phyloP scores from a whole-genome alignment of 2,113 vertebrate genomes.

The Potamarius usumacintae region DNA sequence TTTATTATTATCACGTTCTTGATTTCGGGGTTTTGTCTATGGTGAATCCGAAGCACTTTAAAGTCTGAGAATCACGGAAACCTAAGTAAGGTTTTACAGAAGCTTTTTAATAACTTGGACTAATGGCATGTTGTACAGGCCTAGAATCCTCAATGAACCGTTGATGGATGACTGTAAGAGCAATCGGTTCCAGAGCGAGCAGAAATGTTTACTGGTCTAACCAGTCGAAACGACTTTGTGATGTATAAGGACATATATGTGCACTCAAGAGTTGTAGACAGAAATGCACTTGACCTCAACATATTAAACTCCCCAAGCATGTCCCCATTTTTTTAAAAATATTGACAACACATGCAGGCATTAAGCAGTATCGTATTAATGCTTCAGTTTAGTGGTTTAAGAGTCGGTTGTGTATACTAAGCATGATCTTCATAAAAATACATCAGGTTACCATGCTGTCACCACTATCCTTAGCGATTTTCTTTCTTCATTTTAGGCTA shows the following conservation, averaged over 20 bases:
- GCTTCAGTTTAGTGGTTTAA: constrained; percentile 46
- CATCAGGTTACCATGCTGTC: constrained; percentile 60
- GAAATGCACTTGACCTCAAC: constrained; percentile 33
- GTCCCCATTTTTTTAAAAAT: constrained; percentile 5
- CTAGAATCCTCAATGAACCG: constrained; percentile 56
- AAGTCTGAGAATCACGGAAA: constrained; percentile 45
- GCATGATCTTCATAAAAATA: constrained; percentile 47
- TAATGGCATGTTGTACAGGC: constrained; percentile 22
- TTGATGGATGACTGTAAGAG: constrained; percentile 15
- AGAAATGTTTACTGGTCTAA: constrained; percentile 13
- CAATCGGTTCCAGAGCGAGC: not conserved
- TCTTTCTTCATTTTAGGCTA: constrained; percentile 81
- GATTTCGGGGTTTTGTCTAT: constrained; percentile 77
- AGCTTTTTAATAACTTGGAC: constrained; percentile 61
- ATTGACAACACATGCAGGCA: constrained; percentile 20
- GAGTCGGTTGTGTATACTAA: constrained; percentile 47
- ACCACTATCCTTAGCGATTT: constrained; percentile 76
- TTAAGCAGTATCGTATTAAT: constrained; percentile 27
- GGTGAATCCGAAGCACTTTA: constrained; percentile 88
- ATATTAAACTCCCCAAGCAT: constrained; percentile 24
- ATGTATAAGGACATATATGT: constrained; percentile 8
- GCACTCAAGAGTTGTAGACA: constrained; percentile 23
- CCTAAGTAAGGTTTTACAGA: constrained; percentile 77
- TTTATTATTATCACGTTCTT: constrained; percentile 37
- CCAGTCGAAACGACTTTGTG: constrained; percentile 12